phyloP scores from a whole-genome alignment of 2,797 vertebrate species.

The Furcifer pardalis region DNA sequence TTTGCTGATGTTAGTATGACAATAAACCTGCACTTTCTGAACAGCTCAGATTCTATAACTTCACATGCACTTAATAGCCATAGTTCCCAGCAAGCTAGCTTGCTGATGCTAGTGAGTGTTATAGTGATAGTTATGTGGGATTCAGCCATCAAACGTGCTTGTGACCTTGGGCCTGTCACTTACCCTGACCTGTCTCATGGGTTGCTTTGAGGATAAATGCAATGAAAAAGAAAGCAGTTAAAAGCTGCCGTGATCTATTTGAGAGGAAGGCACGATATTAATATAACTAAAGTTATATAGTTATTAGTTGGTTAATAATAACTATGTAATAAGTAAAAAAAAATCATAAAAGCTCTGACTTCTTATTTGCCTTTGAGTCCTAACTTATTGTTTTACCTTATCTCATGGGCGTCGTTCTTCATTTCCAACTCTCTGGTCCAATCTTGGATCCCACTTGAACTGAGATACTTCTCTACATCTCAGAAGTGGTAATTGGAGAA shows the following conservation, averaged over 20 bases:
- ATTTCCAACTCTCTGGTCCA: not conserved
- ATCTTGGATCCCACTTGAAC: not conserved
- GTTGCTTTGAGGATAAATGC: too few relatives aligned
- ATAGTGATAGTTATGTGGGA: too few relatives aligned
- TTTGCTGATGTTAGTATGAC: not conserved
- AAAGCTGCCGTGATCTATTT: too few relatives aligned
- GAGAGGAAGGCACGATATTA: too few relatives aligned
- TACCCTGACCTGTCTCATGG: too few relatives aligned
- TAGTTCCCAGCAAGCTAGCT: not conserved
- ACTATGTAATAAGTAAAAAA: too few relatives aligned
- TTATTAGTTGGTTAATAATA: too few relatives aligned
- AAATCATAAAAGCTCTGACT: too few relatives aligned
- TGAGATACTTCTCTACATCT: not conserved
- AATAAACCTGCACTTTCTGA: not conserved
- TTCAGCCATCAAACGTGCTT: too few relatives aligned
- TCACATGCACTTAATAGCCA: not conserved
- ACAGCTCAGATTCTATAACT: not conserved
- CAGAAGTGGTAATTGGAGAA: not conserved
- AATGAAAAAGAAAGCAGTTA: too few relatives aligned
- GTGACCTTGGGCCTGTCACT: too few relatives aligned
- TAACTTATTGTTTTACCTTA: not conserved
- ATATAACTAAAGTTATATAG: too few relatives aligned
- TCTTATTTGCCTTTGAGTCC: not conserved
- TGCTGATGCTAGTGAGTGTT: not conserved
- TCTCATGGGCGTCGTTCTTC: not conserved